Evolutionary conservation across 2,797 vertebrate species (phyloP).

Genomic region (Alfaro cultratus): DNA sequence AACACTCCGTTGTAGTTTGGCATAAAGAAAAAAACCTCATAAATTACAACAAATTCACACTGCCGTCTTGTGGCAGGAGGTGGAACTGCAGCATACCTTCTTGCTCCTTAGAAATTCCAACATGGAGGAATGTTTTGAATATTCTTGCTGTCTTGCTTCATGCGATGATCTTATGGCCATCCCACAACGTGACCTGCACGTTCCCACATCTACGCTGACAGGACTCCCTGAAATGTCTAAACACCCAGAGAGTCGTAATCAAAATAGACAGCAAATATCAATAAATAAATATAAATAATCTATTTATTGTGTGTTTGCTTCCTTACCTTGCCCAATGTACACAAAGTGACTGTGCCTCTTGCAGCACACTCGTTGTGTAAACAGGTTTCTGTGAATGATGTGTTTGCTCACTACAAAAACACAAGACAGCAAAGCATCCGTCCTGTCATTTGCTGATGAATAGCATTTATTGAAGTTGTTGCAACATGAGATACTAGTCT

Average conservation of each 20-base stretch:
- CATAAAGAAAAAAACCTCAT: not conserved
- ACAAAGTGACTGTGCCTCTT: slow-evolving; percentile 81
- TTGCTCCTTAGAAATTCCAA: slow-evolving; percentile 82
- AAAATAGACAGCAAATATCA: fast-evolving
- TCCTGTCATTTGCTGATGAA: not conserved
- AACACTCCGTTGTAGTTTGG: too few relatives aligned
- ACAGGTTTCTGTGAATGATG: slow-evolving; percentile 73
- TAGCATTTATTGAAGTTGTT: not conserved
- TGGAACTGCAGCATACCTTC: slow-evolving; percentile 67
- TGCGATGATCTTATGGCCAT: slow-evolving; percentile 29
- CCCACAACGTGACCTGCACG: slow-evolving; percentile 80
- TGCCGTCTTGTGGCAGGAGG: slow-evolving; percentile 41
- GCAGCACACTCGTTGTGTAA: slow-evolving; percentile 82
- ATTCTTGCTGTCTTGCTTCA: slow-evolving; percentile 61
- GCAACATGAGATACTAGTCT: not conserved
- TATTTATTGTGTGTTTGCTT: not conserved
- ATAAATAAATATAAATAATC: not conserved
- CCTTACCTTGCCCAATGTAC: slow-evolving; percentile 80
- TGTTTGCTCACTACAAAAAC: slow-evolving; percentile 70
- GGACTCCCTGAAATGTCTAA: slow-evolving; percentile 83
- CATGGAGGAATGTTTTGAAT: slow-evolving; percentile 79
- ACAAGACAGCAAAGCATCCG: slow-evolving; percentile 18
- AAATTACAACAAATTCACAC: slow-evolving; percentile 10
- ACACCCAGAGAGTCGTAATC: not conserved
- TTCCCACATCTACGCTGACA: slow-evolving; percentile 80